phyloP scores from a whole-genome alignment of 37 sponge, comb jelly and placozoan genomes.

The Dysidea cf. avara region DNA sequence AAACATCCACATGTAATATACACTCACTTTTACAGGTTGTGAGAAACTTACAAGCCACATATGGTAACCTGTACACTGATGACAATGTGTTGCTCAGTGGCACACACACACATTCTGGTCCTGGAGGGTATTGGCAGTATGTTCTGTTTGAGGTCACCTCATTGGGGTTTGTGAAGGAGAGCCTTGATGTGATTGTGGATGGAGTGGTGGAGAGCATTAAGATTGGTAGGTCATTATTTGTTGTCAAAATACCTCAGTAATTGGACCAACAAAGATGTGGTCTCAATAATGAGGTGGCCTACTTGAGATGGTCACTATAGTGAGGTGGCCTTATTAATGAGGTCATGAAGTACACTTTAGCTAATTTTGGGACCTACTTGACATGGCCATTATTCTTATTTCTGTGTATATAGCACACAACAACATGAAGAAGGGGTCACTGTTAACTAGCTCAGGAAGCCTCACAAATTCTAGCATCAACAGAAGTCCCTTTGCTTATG shows the following conservation, averaged over 20 bases:
- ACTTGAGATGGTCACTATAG: too few relatives aligned
- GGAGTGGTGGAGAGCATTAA: conserved; percentile 55
- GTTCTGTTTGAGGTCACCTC: conserved; percentile 65
- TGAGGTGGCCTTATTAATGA: too few relatives aligned
- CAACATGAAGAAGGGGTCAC: conserved; percentile 44
- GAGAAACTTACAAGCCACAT: conserved; percentile 42
- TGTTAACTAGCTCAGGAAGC: conserved; percentile 40
- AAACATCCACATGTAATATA: background rate
- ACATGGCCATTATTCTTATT: too few relatives aligned
- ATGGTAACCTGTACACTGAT: conserved; percentile 58
- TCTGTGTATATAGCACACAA: conserved; percentile 46
- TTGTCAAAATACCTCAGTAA: too few relatives aligned
- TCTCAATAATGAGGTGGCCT: too few relatives aligned
- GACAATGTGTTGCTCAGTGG: conserved; percentile 77
- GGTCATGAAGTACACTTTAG: too few relatives aligned
- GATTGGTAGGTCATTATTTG: background rate
- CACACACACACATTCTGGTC: conserved; percentile 79
- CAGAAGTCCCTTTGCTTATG: conserved; percentile 73
- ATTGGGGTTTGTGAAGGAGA: conserved; percentile 71
- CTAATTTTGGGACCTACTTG: too few relatives aligned
- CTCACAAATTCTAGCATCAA: conserved; percentile 63
- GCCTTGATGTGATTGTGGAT: conserved; percentile 47
- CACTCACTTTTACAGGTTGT: conserved; percentile 37
- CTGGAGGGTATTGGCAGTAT: conserved; percentile 81
- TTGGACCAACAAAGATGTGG: too few relatives aligned